Percentiles rank a stretch among this genome's conserved stretches.
Conservation (phyloP, 2,797 vertebrate species). For the Helicolenus hilgendorfi region DNA sequence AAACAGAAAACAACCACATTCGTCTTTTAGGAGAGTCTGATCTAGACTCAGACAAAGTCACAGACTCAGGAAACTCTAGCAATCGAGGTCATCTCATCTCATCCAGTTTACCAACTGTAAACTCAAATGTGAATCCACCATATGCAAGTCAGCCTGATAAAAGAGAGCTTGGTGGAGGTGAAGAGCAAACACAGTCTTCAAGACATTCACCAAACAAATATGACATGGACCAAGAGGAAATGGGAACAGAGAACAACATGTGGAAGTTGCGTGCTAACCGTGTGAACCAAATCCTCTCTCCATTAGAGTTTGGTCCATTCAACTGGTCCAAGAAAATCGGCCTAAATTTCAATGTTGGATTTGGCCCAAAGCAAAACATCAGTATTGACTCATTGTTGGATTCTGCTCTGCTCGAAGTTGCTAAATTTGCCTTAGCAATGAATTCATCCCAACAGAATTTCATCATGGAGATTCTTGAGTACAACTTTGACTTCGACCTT, state of each 20-base stretch:
- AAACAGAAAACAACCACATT: not conserved
- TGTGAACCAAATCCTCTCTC: conserved; percentile 12
- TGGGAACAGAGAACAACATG: not conserved
- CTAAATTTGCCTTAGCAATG: conserved; percentile 32
- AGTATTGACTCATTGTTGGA: not conserved
- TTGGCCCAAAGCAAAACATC: conserved; percentile 18
- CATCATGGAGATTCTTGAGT: conserved; percentile 56
- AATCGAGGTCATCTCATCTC: not conserved
- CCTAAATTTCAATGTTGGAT: conserved; percentile 41
- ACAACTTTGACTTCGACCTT: conserved; percentile 39
- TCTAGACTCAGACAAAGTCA: not conserved
- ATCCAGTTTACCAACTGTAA: not conserved
- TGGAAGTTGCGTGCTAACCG: conserved; percentile 39
- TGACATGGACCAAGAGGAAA: not conserved
- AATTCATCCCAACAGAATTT: conserved; percentile 49
- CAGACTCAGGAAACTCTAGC: not conserved
- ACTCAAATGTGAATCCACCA: not conserved
- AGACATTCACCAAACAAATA: not conserved
- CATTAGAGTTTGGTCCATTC: not conserved
- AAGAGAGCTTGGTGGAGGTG: not conserved
- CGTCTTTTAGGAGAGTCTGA: not conserved
- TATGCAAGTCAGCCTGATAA: not conserved
- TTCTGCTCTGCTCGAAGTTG: conserved; percentile 14
- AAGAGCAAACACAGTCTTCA: not conserved
- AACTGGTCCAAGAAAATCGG: fast-evolving